Evolutionary conservation across 2,888 invertebrate species (phyloP), one percentile per base, ranked within the genome.

Genomic region (Eupsilia transversa): DNA sequence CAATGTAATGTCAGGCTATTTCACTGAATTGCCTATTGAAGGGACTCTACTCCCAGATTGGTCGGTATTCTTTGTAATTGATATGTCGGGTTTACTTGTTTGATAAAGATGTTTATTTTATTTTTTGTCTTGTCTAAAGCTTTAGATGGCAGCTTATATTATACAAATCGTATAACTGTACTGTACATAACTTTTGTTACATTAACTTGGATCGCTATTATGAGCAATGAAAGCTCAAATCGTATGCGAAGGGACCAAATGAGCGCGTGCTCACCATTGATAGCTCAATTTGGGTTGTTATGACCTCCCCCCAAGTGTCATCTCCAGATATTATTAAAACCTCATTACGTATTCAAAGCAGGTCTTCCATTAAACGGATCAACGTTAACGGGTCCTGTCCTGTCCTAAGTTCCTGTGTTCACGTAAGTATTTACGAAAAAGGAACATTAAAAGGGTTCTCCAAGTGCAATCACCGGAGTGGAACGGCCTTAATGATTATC

Each of bases 401-500:
- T 57, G 30, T 75, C 54, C 33, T 67, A 49, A 81, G 77, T 73
- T 80, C 73, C 79, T 73, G 65, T 75, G 72, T 74, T 79, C 79
- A 80, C 71, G 77, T 78, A 82, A 84, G 77, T 83, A 84, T 89
- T 88, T 83, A 85, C 79, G 74, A 68, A 76, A 76, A 78, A 84
- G 63, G 72, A 66, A 74, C 82, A 80, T 85, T 87, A 87, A 88
- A 76, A 86, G 79, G 83, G 85, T 79, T 80, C 76, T 86, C 85
- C 84, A 85, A 83, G 83, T 85, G 74, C 88, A 89, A 91, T 89
- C 89, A 89, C 87, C 77, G 79, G 83, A 83, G 80, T 72, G 74
- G 83, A 88, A 90, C 86, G 82, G 81, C 83, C 88, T 88, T 87
- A 89, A 90, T 91, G 89, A 92, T 91, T 89, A 91, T 91, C 89